Conservation (phyloP, 2,113 vertebrate genomes). For the Shinisaurus crocodilurus region DNA sequence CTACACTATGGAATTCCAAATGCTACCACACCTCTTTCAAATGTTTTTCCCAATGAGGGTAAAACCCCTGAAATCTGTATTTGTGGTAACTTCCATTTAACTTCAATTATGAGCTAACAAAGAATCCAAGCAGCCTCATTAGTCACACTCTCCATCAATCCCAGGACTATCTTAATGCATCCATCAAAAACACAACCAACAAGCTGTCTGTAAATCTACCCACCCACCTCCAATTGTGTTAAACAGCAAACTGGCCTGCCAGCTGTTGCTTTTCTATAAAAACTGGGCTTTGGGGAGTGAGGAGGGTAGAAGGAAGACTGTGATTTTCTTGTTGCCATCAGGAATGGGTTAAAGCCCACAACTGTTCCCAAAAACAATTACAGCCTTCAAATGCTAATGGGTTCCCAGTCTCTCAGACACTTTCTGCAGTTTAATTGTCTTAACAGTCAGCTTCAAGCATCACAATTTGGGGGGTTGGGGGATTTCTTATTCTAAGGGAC, state of each 20-base stretch:
- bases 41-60: not conserved
- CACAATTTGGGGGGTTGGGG: constrained; percentile 37
- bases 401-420: constrained; percentile 22
- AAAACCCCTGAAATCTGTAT: not conserved
- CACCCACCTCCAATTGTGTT: not conserved
- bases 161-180: not conserved
- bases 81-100: not conserved
- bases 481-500: constrained; percentile 61
- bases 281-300: not conserved
- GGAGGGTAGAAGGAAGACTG: not conserved
- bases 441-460: constrained; percentile 46
- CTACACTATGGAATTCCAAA: not conserved
- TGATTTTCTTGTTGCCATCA: not conserved
- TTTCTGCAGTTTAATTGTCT: constrained; percentile 43
- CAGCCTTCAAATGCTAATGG: constrained; percentile 30
- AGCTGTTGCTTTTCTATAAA: constrained; percentile 6
- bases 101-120: not conserved
- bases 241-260: constrained; percentile 3
- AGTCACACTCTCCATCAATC: constrained; percentile 9
- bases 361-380: constrained; percentile 31
- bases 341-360: constrained; percentile 11
- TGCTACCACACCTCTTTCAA: not conserved
- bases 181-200: not conserved
- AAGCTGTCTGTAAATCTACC: constrained; percentile 29
- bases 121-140: not conserved